phyloP scores from a whole-genome alignment of 2,113 vertebrate species.

The Python bivittatus region DNA sequence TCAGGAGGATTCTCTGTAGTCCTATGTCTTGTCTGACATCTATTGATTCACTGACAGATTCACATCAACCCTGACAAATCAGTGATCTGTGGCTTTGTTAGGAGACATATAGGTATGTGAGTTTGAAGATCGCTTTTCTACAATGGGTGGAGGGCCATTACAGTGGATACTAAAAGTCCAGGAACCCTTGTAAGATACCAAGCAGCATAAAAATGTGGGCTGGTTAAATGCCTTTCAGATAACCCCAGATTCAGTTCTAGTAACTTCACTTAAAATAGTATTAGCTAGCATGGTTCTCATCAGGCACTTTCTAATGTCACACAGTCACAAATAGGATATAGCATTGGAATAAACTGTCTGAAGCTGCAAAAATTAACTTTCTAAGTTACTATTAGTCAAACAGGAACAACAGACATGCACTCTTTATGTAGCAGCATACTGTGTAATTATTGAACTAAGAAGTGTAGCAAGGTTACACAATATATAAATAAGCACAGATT shows the following conservation, averaged over 20 bases:
- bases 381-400: not conserved
- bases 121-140: not conserved
- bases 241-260: not conserved
- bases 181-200: not conserved
- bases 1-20: not conserved
- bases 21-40: not conserved
- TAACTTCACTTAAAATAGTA: not conserved
- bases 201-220: not conserved
- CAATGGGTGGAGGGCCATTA: not conserved
- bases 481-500: not conserved
- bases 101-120: not conserved
- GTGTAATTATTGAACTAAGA: not conserved
- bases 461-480: not conserved
- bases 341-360: not conserved
- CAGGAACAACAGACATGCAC: not conserved
- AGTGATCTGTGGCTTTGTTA: not conserved
- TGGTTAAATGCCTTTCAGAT: not conserved
- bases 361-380: not conserved
- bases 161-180: not conserved
- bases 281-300: not conserved
- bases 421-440: not conserved
- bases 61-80: not conserved
- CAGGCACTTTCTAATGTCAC: not conserved
- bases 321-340: not conserved
- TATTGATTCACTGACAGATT: not conserved